These are phyloP conservation scores for Dicranocentrus wangi DNA, from an alignment of 2,888 invertebrate species.

Conservation along the genomic window DNA sequence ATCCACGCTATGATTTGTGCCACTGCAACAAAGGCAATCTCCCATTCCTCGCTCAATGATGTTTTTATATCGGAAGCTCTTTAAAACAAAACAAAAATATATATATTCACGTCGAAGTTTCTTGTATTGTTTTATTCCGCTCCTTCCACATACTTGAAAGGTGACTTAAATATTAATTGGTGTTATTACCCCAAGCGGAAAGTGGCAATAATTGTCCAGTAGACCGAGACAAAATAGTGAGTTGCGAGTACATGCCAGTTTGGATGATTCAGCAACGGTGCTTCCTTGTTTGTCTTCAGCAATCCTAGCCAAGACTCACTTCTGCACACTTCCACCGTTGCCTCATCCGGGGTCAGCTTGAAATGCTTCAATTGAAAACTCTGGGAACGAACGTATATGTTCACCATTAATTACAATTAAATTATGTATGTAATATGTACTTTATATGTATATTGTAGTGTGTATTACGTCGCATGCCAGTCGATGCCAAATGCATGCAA, in stretches of 20 bases:
- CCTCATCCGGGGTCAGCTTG: constrained; percentile 67
- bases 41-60: constrained; percentile 47
- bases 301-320: constrained; percentile 62
- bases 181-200: constrained; percentile 69
- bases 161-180: too few relatives aligned
- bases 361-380: constrained; percentile 69
- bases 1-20: constrained; percentile 70
- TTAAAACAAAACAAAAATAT: too few relatives aligned
- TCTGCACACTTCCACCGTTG: constrained; percentile 66
- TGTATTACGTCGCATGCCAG: constrained; percentile 69
- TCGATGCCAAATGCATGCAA: constrained; percentile 70
- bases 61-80: constrained; percentile 66
- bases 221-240: constrained; percentile 69
- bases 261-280: constrained; percentile 42
- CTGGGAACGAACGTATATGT: constrained; percentile 27
- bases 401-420: neutral
- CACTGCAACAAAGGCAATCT: constrained; percentile 61
- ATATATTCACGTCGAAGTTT: neutral
- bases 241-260: constrained; percentile 52
- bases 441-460: too few relatives aligned
- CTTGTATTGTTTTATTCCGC: too few relatives aligned
- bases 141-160: too few relatives aligned
- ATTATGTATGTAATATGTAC: neutral
- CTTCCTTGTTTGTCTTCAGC: neutral
- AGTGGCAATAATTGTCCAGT: constrained; percentile 66